A percentile compares a stretch with the other conserved stretches of the same genome.
phyloP scores from a whole-genome alignment of 2,797 vertebrate genomes.

The Myiothlypis chrysogaster region DNA sequence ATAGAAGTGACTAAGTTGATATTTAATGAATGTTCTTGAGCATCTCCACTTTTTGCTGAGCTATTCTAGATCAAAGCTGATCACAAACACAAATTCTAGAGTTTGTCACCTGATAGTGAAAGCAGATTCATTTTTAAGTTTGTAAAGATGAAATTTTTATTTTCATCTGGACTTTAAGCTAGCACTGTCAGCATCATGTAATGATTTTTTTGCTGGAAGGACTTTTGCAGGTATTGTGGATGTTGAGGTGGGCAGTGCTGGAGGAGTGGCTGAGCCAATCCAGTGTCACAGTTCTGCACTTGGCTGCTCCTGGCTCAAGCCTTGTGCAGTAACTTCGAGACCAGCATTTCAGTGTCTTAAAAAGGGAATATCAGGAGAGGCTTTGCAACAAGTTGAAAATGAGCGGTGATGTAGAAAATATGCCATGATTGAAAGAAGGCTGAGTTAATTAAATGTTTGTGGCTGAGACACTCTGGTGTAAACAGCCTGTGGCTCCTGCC shows the following conservation, averaged over 20 bases:
- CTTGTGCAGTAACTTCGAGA: not conserved
- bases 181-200: not conserved
- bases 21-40: not conserved
- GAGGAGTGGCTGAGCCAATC: not conserved
- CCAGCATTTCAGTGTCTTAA: not conserved
- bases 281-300: not conserved
- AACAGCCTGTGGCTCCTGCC: constrained; percentile 29
- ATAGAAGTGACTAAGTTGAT: not conserved
- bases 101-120: not conserved
- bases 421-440: not conserved
- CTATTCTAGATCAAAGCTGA: not conserved
- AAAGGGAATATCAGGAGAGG: not conserved
- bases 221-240: not conserved
- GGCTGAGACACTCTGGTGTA: constrained; percentile 6
- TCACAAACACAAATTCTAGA: not conserved
- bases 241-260: not conserved
- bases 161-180: not conserved
- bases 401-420: constrained; percentile 34
- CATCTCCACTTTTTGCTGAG: not conserved
- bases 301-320: not conserved
- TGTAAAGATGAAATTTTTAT: not conserved
- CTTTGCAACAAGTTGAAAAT: constrained; percentile 5
- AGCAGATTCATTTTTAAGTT: not conserved
- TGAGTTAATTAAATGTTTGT: constrained; percentile 42
- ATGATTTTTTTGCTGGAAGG: not conserved